Conservation (phyloP, 2,113 vertebrate genomes). For the Gymnorhina tibicen region DNA sequence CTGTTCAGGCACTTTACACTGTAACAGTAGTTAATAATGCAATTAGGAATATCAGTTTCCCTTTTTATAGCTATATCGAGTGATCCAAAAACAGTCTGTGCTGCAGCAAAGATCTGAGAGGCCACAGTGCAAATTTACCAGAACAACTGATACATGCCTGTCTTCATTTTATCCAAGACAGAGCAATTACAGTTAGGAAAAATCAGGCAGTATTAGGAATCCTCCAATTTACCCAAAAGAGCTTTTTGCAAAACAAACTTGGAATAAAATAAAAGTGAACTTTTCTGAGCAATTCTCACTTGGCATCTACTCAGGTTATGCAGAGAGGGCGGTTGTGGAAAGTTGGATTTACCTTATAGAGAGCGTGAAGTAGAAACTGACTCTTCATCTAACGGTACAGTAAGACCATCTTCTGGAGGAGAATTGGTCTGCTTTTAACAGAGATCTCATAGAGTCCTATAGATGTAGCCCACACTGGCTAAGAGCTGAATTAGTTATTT, state of each 20-base stretch:
- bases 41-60: background rate
- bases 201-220: background rate
- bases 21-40: background rate
- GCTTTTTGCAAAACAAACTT: background rate
- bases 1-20: background rate
- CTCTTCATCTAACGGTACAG: background rate
- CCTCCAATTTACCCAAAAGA: background rate
- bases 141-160: background rate
- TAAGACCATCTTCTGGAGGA: background rate
- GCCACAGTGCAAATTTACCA: background rate
- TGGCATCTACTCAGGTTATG: background rate
- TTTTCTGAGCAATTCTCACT: background rate
- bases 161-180: background rate
- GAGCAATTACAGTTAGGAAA: background rate
- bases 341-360: background rate
- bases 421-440: background rate
- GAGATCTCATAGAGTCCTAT: background rate
- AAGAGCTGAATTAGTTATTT: background rate
- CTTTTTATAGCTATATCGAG: background rate
- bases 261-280: background rate
- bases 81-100: background rate
- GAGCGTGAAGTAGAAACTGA: background rate
- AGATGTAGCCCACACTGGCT: background rate
- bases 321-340: background rate
- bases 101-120: background rate